phyloP scores from a whole-genome alignment of 2,113 vertebrate species.

The Carassius carassius region DNA sequence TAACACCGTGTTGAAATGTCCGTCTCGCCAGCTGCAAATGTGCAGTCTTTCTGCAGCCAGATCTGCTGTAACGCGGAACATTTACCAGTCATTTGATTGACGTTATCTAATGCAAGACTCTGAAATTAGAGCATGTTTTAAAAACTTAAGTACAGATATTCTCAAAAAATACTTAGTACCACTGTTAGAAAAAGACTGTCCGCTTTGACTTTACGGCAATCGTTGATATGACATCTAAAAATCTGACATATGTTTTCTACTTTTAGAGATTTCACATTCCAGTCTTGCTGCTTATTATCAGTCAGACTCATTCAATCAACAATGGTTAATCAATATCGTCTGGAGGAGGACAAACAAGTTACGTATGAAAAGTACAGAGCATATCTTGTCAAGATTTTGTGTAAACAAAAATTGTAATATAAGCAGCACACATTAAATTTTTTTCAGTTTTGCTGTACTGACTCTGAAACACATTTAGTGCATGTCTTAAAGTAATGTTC shows the following conservation, averaged over 20 bases:
- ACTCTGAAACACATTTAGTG: background rate
- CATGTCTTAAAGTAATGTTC: background rate
- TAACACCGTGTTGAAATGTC: too few relatives aligned
- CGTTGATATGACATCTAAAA: background rate
- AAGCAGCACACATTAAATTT: background rate
- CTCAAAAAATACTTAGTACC: too few relatives aligned
- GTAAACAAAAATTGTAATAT: background rate
- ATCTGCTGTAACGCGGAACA: too few relatives aligned
- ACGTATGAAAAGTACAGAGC: too few relatives aligned
- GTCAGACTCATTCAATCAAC: background rate
- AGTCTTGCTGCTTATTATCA: slow-evolving; percentile 3
- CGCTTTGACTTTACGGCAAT: background rate
- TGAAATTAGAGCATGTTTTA: too few relatives aligned
- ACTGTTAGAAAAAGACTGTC: too few relatives aligned
- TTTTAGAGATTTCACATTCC: background rate
- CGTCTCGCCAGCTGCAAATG: too few relatives aligned
- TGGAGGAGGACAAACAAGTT: background rate
- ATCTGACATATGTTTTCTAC: background rate
- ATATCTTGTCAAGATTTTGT: background rate
- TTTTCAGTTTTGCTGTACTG: background rate
- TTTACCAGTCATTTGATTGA: too few relatives aligned
- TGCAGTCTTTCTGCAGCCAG: too few relatives aligned
- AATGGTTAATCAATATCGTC: background rate
- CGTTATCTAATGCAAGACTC: too few relatives aligned
- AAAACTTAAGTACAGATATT: too few relatives aligned